Percentiles rank a stretch among this genome's conserved stretches.
Conservation (phyloP, 2,888 invertebrate species). For the Yponomeuta malinellus region DNA sequence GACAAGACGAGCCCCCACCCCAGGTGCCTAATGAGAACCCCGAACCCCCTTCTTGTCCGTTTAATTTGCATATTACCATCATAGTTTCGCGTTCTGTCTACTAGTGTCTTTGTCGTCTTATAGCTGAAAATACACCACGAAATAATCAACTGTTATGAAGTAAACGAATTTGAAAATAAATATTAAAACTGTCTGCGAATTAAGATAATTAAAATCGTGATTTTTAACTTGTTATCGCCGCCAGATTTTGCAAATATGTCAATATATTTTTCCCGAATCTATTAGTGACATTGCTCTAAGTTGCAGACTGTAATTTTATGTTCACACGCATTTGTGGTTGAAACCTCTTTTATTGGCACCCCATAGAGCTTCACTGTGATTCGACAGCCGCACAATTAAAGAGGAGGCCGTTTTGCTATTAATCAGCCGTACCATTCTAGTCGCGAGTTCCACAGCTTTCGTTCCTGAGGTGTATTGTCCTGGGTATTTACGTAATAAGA, state of each 20-base stretch:
- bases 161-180: too few species aligned
- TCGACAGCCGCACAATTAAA: not conserved
- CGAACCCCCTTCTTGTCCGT: conserved; percentile 46
- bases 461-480: conserved; percentile 21
- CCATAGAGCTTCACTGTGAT: not conserved
- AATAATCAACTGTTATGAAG: not conserved
- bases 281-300: not conserved
- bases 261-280: too few species aligned
- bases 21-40: conserved; percentile 51
- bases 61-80: conserved; percentile 67
- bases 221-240: too few species aligned
- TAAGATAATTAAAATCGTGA: too few species aligned
- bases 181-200: too few species aligned
- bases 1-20: conserved; percentile 47
- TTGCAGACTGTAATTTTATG: not conserved
- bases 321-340: not conserved
- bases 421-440: conserved; percentile 12
- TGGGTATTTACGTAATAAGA: conserved; percentile 17
- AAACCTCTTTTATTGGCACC: not conserved
- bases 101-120: conserved; percentile 31
- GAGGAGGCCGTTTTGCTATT: conserved; percentile 15
- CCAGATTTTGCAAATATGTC: too few species aligned
- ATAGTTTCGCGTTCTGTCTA: conserved; percentile 38
- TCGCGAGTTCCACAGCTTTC: not conserved
- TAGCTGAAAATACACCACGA: conserved; percentile 10